phyloP scores from a whole-genome alignment of 1,140 invertebrate genomes.

The Drosophila equinoxialis region DNA sequence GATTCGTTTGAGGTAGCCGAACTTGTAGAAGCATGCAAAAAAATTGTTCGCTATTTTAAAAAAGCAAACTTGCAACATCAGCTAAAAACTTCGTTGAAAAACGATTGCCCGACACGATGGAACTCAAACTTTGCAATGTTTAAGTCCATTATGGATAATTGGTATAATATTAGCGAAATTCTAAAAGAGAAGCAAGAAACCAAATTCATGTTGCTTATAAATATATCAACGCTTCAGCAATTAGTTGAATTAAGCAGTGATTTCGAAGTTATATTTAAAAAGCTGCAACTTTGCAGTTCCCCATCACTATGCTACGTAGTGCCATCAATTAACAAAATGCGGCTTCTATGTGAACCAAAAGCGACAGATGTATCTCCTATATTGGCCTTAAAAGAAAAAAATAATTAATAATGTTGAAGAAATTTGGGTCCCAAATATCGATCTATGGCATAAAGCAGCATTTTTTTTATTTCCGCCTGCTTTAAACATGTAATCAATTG shows the following conservation, averaged over 20 bases:
- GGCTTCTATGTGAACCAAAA: conserved; percentile 5
- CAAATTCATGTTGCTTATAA: conserved; percentile 33
- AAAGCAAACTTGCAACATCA: conserved; percentile 29
- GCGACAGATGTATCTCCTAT: conserved; percentile 6
- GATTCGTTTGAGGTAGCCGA: conserved; percentile 15
- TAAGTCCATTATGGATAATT: conserved; percentile 35
- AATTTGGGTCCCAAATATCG: conserved; percentile 30
- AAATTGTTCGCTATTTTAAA: conserved; percentile 29
- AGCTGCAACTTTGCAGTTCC: conserved; percentile 24
- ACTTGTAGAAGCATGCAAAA: conserved; percentile 15
- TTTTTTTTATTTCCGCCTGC: conserved; percentile 37
- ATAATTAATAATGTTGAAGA: conserved; percentile 11
- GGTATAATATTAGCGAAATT: conserved; percentile 26
- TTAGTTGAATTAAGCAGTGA: conserved; percentile 23
- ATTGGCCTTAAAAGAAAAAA: conserved; percentile 29
- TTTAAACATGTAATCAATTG: conserved; percentile 26
- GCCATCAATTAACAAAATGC: conserved; percentile 25
- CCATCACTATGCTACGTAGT: conserved; percentile 28
- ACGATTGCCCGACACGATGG: conserved; percentile 13
- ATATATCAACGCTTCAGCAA: conserved; percentile 13
- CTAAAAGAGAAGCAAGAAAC: conserved; percentile 25
- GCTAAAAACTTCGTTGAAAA: conserved; percentile 24
- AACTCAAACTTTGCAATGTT: conserved; percentile 28
- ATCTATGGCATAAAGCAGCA: conserved; percentile 32
- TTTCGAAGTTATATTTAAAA: conserved; percentile 35